Evolutionary conservation across 2,113 vertebrate species (phyloP).

Genomic region (Pagrus major): DNA sequence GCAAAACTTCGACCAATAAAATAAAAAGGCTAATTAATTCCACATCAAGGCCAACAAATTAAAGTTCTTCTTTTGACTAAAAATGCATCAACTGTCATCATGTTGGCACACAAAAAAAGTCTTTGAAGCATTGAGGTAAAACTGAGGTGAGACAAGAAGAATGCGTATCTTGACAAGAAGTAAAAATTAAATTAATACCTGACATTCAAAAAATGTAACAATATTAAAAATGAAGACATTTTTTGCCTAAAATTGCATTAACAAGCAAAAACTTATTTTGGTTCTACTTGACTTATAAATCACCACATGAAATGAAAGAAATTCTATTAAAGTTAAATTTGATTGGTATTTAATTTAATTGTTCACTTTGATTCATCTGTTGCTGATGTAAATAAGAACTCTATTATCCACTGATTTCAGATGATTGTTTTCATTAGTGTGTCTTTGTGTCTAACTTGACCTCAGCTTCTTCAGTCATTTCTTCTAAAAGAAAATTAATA

Average conservation of each 20-base stretch:
- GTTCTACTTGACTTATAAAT: slow-evolving; percentile 5
- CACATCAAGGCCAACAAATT: not conserved
- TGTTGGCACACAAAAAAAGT: slow-evolving; percentile 17
- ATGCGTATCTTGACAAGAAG: not conserved
- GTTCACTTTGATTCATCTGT: slow-evolving; percentile 52
- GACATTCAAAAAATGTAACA: not conserved
- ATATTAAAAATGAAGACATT: not conserved
- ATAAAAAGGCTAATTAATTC: slow-evolving; percentile 11
- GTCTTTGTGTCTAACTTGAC: slow-evolving; percentile 69
- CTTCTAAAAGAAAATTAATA: slow-evolving; percentile 61
- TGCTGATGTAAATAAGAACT: slow-evolving; percentile 38
- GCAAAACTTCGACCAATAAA: not conserved
- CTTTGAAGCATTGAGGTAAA: not conserved
- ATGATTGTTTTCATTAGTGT: slow-evolving; percentile 69
- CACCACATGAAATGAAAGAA: slow-evolving; percentile 25
- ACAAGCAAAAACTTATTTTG: not conserved
- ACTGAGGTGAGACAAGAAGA: not conserved
- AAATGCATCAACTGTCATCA: not conserved
- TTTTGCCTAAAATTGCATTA: slow-evolving; percentile 26
- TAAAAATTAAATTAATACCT: not conserved
- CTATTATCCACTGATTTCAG: slow-evolving; percentile 53
- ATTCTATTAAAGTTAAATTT: slow-evolving; percentile 32
- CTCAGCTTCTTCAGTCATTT: slow-evolving; percentile 56
- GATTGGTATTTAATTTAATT: slow-evolving; percentile 61
- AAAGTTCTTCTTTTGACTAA: not conserved